Evolutionary conservation across 2,888 invertebrate species (phyloP).

Genomic region (Brachypterus glaber): DNA sequence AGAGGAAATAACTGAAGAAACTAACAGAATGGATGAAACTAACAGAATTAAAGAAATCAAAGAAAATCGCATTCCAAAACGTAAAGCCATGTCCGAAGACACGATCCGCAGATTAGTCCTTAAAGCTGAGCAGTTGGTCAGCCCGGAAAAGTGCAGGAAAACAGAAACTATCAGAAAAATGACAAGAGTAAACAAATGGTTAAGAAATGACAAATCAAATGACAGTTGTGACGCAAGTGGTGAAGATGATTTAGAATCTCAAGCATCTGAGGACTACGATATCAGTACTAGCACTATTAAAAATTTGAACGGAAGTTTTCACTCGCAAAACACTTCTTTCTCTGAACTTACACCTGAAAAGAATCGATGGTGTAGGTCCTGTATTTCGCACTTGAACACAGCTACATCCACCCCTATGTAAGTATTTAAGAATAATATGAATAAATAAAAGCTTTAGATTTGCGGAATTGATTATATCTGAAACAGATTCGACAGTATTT

Average conservation of each 20-base stretch:
- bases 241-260: conserved; percentile 73
- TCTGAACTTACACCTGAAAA: conserved; percentile 30
- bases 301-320: conserved; percentile 26
- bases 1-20: conserved; percentile 23
- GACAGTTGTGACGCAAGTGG: conserved; percentile 84
- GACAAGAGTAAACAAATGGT: conserved; percentile 61
- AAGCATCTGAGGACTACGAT: conserved; percentile 67
- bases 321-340: conserved; percentile 34
- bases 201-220: conserved; percentile 54
- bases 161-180: conserved; percentile 42
- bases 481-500: no score
- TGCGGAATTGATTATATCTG: no score
- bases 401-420: conserved; percentile 32
- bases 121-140: conserved; percentile 72
- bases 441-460: no score
- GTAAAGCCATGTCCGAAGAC: conserved; percentile 30
- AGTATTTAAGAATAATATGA: no score
- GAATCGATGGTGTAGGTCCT: conserved; percentile 70
- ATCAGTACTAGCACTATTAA: conserved; percentile 62
- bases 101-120: conserved; percentile 56
- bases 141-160: conserved; percentile 36
- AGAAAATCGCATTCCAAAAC: conserved; percentile 27
- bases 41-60: conserved; percentile 10
- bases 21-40: conserved; percentile 12
- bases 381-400: conserved; percentile 62